Percentiles rank a stretch among this genome's conserved stretches.
Evolutionary conservation across 1,140 invertebrate species (phyloP).

Genomic region (Plodia interpunctella): DNA sequence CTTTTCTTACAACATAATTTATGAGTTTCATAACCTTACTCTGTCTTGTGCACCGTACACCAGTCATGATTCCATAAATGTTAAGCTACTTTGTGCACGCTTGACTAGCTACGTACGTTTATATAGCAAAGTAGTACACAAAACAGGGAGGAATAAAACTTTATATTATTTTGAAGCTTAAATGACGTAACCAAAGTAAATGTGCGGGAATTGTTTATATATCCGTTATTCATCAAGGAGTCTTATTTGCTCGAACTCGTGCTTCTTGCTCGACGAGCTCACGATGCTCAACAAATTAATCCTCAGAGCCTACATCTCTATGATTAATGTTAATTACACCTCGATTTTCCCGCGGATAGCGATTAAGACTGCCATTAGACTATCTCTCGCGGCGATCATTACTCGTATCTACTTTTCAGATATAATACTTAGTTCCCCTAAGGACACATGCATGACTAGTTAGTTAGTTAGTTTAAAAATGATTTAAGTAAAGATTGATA

Average conservation of each 20-base stretch:
- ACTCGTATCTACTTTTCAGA: slow-evolving; percentile 33
- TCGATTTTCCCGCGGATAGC: slow-evolving; percentile 43
- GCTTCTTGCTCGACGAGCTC: slow-evolving; percentile 23
- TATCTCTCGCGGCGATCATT: slow-evolving; percentile 43
- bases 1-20: slow-evolving; percentile 30
- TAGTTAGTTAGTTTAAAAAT: too few species aligned
- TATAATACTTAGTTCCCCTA: slow-evolving; percentile 15
- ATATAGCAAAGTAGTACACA: too few species aligned
- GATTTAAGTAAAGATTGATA: too few species aligned
- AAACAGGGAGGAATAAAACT: too few species aligned
- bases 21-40: not conserved
- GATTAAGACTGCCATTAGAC: slow-evolving; percentile 48
- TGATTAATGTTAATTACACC: slow-evolving; percentile 68
- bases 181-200: too few species aligned
- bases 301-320: slow-evolving; percentile 43
- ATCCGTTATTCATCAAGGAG: too few species aligned
- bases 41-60: too few species aligned
- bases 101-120: too few species aligned
- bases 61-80: too few species aligned
- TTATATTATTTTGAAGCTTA: too few species aligned
- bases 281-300: slow-evolving; percentile 52
- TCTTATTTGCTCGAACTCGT: not conserved
- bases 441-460: not conserved
- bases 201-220: too few species aligned
- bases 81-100: too few species aligned